phyloP scores from a whole-genome alignment of 1,140 invertebrate species.

The Magallana gigas region DNA sequence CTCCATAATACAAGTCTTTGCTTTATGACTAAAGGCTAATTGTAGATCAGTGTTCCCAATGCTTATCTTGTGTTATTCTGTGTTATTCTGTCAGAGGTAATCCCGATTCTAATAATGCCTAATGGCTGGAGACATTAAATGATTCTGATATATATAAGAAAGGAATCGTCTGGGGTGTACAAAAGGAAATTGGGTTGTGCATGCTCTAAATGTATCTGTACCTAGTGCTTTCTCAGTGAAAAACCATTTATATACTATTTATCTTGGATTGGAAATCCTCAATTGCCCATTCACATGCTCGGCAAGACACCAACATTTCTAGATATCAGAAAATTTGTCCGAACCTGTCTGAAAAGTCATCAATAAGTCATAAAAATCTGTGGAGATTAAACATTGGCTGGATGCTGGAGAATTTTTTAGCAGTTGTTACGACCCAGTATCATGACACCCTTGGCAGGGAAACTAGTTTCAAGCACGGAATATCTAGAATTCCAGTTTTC shows the following conservation, averaged over 20 bases:
- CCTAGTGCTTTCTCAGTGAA: not conserved
- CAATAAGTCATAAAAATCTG: constrained; percentile 36
- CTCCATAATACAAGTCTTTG: not conserved
- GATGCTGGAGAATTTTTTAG: constrained; percentile 15
- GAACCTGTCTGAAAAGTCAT: constrained; percentile 23
- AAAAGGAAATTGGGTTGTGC: not conserved
- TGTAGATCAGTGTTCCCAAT: constrained; percentile 26
- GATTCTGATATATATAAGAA: constrained; percentile 35
- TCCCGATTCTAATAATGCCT: constrained; percentile 18
- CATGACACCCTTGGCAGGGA: constrained; percentile 2
- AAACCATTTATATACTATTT: constrained; percentile 8
- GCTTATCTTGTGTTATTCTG: constrained; percentile 24
- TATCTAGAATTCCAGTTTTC: not conserved
- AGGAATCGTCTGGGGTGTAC: not conserved
- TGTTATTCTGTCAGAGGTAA: constrained; percentile 27
- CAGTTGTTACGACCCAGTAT: constrained; percentile 14
- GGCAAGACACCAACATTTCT: not conserved
- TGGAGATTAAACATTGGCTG: constrained; percentile 27
- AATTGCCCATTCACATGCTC: constrained; percentile 23
- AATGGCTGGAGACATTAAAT: constrained; percentile 13
- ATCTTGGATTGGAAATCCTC: constrained; percentile 1
- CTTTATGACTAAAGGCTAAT: constrained; percentile 30
- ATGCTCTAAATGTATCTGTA: not conserved
- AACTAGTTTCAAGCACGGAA: constrained; percentile 25
- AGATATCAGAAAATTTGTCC: constrained; percentile 23